These are phyloP conservation scores for Guaruba guarouba DNA, from an alignment of 2,113 vertebrate species.

Conservation along the genomic window DNA sequence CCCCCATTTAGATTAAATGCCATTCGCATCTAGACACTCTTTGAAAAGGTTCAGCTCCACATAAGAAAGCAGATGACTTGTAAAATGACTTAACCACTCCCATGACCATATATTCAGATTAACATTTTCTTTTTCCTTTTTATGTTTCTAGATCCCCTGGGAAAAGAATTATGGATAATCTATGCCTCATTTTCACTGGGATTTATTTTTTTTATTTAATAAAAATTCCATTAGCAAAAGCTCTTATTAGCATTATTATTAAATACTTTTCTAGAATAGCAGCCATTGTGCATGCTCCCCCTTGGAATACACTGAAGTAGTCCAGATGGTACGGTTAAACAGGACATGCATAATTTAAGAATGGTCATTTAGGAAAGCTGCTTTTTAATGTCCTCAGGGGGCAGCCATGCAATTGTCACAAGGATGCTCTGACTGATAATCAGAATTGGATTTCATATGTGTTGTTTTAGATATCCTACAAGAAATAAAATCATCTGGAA, in stretches of 20 bases:
- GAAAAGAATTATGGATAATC: conserved; percentile 36
- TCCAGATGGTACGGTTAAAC: conserved; percentile 80
- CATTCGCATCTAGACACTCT: neutral
- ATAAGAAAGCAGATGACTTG: conserved; percentile 1
- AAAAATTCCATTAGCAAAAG: conserved; percentile 71
- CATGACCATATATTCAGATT: conserved; percentile 17
- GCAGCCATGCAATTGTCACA: conserved; percentile 47
- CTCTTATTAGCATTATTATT: conserved; percentile 76
- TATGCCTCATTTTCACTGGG: conserved; percentile 46
- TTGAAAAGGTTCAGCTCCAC: conserved; percentile 22
- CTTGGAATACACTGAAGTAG: conserved; percentile 53
- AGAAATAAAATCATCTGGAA: conserved; percentile 21
- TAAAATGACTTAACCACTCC: conserved; percentile 43
- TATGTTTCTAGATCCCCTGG: conserved; percentile 21
- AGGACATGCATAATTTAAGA: conserved; percentile 82
- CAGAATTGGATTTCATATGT: conserved; percentile 18
- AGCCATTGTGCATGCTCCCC: conserved; percentile 60
- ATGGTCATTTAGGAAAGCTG: conserved; percentile 77
- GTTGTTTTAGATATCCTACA: neutral
- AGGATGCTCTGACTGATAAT: conserved; percentile 61
- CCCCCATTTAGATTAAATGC: conserved; percentile 8
- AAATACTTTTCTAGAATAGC: conserved; percentile 70
- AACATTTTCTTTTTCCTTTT: conserved; percentile 29
- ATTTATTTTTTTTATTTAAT: conserved; percentile 59
- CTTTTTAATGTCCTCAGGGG: conserved; percentile 73